Evolutionary conservation across 2,888 invertebrate genomes (phyloP).

Genomic region (Polietes domitor): DNA sequence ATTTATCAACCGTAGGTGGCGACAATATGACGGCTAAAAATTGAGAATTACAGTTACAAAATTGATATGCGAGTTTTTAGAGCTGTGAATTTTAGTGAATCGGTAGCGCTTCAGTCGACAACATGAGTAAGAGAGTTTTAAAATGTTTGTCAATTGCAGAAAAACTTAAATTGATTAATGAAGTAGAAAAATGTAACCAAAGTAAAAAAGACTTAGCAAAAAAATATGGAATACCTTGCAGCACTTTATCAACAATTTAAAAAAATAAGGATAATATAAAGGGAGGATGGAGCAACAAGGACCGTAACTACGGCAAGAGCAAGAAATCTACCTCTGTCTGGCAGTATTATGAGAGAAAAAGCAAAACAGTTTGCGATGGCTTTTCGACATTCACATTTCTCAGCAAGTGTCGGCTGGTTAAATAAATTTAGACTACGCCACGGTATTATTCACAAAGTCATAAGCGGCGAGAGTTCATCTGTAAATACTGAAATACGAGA

Average conservation of each 20-base stretch:
- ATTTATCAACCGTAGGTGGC: too few relatives aligned
- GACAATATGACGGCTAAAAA: too few relatives aligned
- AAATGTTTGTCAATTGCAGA: constrained; percentile 6
- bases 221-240: constrained; percentile 6
- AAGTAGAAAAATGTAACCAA: neutral
- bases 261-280: neutral
- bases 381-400: too few relatives aligned
- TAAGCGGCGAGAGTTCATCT: constrained; percentile 9
- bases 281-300: constrained; percentile 9
- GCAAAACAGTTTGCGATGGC: too few relatives aligned
- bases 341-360: constrained; percentile 6
- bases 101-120: neutral
- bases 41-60: constrained; percentile 1
- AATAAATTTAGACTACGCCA: constrained; percentile 12
- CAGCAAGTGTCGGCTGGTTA: constrained; percentile 2
- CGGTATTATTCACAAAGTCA: constrained; percentile 6
- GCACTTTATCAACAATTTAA: constrained; percentile 12
- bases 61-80: constrained; percentile 8
- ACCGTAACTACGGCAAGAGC: constrained; percentile 8
- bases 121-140: constrained; percentile 5
- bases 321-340: constrained; percentile 8
- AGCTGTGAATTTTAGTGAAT: constrained; percentile 9
- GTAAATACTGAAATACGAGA: neutral
- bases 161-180: constrained; percentile 3
- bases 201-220: neutral